phyloP scores from a whole-genome alignment of 2,797 vertebrate species.

The Acomys russatus region DNA sequence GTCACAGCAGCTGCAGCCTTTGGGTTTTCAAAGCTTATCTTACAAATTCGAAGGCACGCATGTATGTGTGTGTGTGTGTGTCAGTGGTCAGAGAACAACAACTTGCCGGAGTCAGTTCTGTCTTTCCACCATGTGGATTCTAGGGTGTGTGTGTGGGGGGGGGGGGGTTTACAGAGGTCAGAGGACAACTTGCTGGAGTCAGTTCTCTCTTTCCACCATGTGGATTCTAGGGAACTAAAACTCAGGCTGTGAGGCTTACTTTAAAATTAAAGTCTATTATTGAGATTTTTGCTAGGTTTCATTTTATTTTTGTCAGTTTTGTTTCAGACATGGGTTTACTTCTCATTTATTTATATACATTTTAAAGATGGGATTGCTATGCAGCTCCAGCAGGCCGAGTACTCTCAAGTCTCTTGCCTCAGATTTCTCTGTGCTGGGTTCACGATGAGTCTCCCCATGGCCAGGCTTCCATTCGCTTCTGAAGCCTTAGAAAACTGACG shows the following conservation, averaged over 20 bases:
- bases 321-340: not conserved
- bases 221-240: not conserved
- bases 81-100: not conserved
- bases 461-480: constrained; percentile 65
- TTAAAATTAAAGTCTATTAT: constrained; percentile 73
- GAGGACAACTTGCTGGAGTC: not conserved
- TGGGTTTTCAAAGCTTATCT: not conserved
- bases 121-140: not conserved
- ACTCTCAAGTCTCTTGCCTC: not conserved
- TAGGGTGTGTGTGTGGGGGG: not conserved
- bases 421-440: not conserved
- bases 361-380: not conserved
- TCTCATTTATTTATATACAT: not conserved
- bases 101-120: not conserved
- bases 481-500: not conserved
- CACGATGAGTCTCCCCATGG: not conserved
- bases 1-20: constrained; percentile 78
- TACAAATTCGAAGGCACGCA: no score
- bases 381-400: not conserved
- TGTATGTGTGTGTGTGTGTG: not conserved
- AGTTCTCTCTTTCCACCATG: not conserved
- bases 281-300: constrained; percentile 83
- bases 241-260: not conserved
- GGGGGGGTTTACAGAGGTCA: not conserved
- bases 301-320: constrained; percentile 63